These are phyloP conservation scores for Dendronephthya gigantea DNA, from an alignment of 64 coral and sea anemone genomes.

Conservation along the genomic window DNA sequence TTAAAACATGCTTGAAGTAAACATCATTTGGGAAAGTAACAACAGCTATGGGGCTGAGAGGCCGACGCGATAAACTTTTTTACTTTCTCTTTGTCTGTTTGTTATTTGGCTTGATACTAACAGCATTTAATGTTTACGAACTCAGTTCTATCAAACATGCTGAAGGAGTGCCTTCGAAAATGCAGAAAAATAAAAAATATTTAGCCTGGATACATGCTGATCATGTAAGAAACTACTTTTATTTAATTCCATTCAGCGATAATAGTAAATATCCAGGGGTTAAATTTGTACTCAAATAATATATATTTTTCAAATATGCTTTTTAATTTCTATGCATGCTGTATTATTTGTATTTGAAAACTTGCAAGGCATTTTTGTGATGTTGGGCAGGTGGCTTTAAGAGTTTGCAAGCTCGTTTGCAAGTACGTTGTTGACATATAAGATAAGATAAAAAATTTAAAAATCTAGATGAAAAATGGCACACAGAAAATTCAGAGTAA, in stretches of 20 bases:
- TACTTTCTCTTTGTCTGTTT: neutral
- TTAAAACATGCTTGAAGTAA: neutral
- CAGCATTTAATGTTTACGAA: constrained; percentile 62
- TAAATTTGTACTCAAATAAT: too few species aligned
- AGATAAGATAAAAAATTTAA: neutral
- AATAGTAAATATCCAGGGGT: too few species aligned
- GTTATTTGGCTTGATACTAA: constrained; percentile 2
- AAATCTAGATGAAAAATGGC: too few species aligned
- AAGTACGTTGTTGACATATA: too few species aligned
- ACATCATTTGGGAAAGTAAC: neutral
- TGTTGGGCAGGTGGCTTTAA: neutral
- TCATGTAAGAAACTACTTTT: constrained; percentile 49
- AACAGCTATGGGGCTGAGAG: neutral
- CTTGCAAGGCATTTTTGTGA: too few species aligned
- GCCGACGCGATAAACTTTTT: neutral
- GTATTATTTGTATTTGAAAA: neutral
- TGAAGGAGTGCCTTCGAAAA: constrained; percentile 23
- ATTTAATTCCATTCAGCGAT: neutral
- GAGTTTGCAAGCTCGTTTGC: neutral
- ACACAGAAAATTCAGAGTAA: too few species aligned
- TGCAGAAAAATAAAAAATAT: constrained; percentile 31
- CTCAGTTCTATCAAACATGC: constrained; percentile 48
- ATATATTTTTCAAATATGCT: too few species aligned
- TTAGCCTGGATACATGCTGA: constrained; percentile 68
- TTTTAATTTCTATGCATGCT: neutral